Conservation (phyloP, 2,113 vertebrate species). For the Nematolebias whitei region DNA sequence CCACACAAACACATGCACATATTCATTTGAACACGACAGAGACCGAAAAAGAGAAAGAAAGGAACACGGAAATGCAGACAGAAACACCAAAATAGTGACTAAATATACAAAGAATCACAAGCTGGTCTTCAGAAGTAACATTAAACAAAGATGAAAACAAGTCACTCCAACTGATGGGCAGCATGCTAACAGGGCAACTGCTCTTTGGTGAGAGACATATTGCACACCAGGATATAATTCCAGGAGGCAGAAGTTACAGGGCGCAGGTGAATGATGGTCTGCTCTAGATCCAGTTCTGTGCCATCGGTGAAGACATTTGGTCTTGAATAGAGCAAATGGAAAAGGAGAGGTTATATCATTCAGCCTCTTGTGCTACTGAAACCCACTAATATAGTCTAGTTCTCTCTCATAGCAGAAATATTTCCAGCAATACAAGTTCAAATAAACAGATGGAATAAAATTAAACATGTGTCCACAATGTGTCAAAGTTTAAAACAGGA, state of each 20-base stretch:
- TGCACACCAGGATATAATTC: conserved; percentile 55
- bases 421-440: neutral
- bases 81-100: conserved; percentile 50
- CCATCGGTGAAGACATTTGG: conserved; percentile 37
- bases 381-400: conserved; percentile 2
- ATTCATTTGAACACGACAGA: conserved; percentile 39
- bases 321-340: conserved; percentile 9
- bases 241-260: conserved; percentile 41
- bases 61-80: conserved; percentile 40
- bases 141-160: conserved; percentile 66
- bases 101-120: conserved; percentile 43
- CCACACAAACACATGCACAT: conserved; percentile 64
- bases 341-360: conserved; percentile 1
- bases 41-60: neutral
- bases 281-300: conserved; percentile 33
- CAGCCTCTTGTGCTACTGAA: conserved; percentile 3
- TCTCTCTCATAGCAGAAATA: neutral
- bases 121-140: conserved; percentile 54
- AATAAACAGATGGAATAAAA: neutral
- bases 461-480: neutral
- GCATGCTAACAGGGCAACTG: conserved; percentile 51
- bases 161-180: conserved; percentile 51
- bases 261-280: conserved; percentile 48
- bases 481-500: conserved; percentile 6
- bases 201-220: conserved; percentile 49